Base-by-base conservation (phyloP, 37 sponge, comb jelly and placozoan species). In the Ianthella basta region DNA sequence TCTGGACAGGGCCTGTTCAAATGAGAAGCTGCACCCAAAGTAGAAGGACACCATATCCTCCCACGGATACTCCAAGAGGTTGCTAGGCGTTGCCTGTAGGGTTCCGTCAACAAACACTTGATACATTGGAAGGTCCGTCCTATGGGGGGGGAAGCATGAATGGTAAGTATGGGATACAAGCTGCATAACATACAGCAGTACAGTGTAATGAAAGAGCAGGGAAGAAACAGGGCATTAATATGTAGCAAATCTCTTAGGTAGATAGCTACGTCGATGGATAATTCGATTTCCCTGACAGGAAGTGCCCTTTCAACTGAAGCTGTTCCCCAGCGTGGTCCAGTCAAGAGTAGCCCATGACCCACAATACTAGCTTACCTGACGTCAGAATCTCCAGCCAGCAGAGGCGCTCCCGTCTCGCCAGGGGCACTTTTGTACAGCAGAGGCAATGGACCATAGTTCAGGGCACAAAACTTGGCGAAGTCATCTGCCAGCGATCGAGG, bases 1-100 rank as follows among this genome's bases (percentile, higher is more conserved):
- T 8, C 80, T 35, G 1, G 83, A 29, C 19, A 98, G 79, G 1
- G 80, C 88, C 13, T 77, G 34, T 38, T 98, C 96, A 56, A 95
- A 98, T 0, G 94, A 88, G 84, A 87, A 98, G 79, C 92, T 91
- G 67, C 98, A 98, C 60, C 98, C 98, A 21, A 92, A n/a, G 59
- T 95, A 94, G 87, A 98, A 98, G 20, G 91, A 82, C 27, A 94
- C 94, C 27, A 53, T 41, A 64, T 92, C 87, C 23, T 80, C 87
- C 95, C 97, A 94, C 21, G 79, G 64, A 27, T 66, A 56, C 67
- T 90, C 87, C 16, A 83, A 85, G 27, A 79, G 19, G 75, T 85
- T 83, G 21, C 81, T 56, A 32, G 74, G 36, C 37, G 86, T 86
- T 15, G 84, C 88, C 56, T 79, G 84, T 12, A 84, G 50, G 14